Evolutionary conservation across 2,888 invertebrate genomes (phyloP).

Genomic region (Petrolisthes manimaculis): DNA sequence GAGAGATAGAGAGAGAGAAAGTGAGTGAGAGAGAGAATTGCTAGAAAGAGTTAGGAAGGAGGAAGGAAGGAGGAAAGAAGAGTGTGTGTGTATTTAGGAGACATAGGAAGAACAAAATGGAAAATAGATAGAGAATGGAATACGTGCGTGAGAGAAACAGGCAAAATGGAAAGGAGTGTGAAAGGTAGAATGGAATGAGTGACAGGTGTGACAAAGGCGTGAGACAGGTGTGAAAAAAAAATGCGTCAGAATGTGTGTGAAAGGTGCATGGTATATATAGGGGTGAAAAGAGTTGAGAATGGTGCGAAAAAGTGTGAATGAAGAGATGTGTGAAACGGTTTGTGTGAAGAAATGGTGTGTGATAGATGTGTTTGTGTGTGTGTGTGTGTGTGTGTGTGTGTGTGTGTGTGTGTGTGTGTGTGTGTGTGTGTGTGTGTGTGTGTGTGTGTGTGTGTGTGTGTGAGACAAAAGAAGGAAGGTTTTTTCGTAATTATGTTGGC

Average conservation of each 20-base stretch:
- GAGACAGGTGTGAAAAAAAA: no score
- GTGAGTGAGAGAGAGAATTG: background rate
- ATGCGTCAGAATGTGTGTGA: no score
- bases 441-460: conserved; percentile 1
- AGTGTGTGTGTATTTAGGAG: background rate
- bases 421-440: conserved; percentile 1
- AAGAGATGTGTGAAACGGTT: background rate
- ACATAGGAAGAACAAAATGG: background rate
- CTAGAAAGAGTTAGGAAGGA: background rate
- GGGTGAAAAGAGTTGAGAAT: no score
- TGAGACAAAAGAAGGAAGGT: background rate
- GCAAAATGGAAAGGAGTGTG: background rate
- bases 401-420: conserved; percentile 1
- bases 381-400: conserved; percentile 1
- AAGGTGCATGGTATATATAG: no score
- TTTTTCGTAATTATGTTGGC: no score
- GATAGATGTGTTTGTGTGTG: background rate
- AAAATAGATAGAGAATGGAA: background rate
- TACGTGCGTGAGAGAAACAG: background rate
- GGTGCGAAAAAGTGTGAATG: background rate
- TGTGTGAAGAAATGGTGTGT: background rate
- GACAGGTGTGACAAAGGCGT: background rate
- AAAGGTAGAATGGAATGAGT: background rate
- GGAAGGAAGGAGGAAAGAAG: background rate
- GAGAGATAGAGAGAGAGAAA: background rate